Evolutionary conservation across 2,113 vertebrate genomes (phyloP), one percentile per base, ranked within the genome.

Genomic region (Onychostoma macrolepis): DNA sequence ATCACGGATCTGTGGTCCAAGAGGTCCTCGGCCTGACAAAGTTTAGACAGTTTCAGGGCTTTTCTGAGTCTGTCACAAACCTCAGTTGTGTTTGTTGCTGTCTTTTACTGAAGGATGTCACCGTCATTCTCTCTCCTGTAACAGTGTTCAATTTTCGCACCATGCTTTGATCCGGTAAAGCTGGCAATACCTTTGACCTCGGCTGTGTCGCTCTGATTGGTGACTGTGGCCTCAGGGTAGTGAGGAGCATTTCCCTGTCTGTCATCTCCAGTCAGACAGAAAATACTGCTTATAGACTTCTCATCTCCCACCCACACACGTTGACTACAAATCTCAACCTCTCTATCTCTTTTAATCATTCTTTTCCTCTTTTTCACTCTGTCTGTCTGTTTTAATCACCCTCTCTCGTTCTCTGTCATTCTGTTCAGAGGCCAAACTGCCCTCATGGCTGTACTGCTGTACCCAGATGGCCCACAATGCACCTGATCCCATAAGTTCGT

Each of bases 251-350:
- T 87, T 87, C 36, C 65, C 38, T 81, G 71, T 19, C 75, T 79
- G 75, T 77, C 75, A 84, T 83, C 38, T 84, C 76, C 43, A 84
- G 58, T 84, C 71, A 87, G 76, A 87, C 81, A 80, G 61, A 84
- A 84, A 87, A 84, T 61, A 43, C 38, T 56, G 76, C 61, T 71
- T 69, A 69, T 28, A 76, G 63, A 75, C 53, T n/a, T 83, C 81
- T 72, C 41, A 53, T 76, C 50, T 30, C 9, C 36, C 71, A 85
- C 84, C 36, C 53, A 77, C 84, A 63, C 72, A 63, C 38, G 13
- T 69, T 24, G 36, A 76, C 63, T 41, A 13, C 41, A 43, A 72
- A 61, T 75, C 53, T 45, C 50, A 63, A 45, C 36, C 79, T 61
- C 48, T 81, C 50, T n/a, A 28, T 50, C 58, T 28, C 43, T 48